Conservation (phyloP, 2,113 vertebrate species). For the Perca flavescens region DNA sequence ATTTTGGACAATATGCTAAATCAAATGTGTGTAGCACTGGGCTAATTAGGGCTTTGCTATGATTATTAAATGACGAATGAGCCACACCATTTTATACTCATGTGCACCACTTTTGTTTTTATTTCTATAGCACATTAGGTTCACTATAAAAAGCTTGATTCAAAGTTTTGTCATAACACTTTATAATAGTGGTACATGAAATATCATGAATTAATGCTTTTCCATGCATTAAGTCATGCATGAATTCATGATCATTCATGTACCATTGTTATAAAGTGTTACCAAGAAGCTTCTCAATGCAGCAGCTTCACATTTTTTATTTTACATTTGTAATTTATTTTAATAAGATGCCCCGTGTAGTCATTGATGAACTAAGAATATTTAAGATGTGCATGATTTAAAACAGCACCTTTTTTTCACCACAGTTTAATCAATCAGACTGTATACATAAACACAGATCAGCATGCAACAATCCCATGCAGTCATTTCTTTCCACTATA, state of each 20-base stretch:
- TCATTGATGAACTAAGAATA: neutral
- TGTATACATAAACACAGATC: neutral
- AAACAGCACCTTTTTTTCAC: neutral
- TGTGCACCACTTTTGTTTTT: neutral
- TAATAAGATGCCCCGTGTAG: neutral
- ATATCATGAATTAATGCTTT: too few species aligned
- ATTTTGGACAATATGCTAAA: neutral
- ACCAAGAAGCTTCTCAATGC: too few species aligned
- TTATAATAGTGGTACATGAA: too few species aligned
- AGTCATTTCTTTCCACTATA: neutral
- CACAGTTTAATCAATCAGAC: neutral
- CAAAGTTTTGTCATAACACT: neutral
- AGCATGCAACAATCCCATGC: neutral
- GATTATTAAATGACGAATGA: neutral
- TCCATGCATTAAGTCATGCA: too few species aligned
- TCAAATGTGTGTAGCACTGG: neutral
- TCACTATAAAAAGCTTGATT: neutral
- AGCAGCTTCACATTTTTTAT: too few species aligned
- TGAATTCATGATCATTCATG: too few species aligned
- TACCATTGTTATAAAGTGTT: too few species aligned
- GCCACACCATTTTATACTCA: neutral
- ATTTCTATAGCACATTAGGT: neutral
- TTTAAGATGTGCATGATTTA: neutral
- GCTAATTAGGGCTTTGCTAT: neutral
- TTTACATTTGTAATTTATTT: neutral